Percentiles rank a stretch among this genome's conserved stretches.
Conservation (phyloP, 2,113 vertebrate species). For the Leiothrix lutea region DNA sequence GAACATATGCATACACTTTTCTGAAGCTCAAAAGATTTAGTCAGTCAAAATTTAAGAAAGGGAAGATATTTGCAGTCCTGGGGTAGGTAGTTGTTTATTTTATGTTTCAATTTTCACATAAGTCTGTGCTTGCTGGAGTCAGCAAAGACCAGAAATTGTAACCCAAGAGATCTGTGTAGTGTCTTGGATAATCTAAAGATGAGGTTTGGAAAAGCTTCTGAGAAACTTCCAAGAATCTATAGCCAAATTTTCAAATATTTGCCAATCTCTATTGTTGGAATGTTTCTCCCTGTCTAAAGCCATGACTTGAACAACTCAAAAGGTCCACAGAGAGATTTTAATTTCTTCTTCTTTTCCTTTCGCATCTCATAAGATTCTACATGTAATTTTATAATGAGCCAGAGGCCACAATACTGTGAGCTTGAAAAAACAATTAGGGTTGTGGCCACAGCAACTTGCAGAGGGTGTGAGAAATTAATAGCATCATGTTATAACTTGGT, state of each 20-base stretch:
- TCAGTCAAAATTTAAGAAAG: not conserved
- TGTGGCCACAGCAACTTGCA: conserved; percentile 20
- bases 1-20: conserved; percentile 4
- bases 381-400: conserved; percentile 20
- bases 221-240: conserved; percentile 30
- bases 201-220: conserved; percentile 48
- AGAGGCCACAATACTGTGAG: conserved; percentile 24
- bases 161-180: not conserved
- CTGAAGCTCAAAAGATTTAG: not conserved
- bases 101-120: not conserved
- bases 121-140: not conserved
- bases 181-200: conserved; percentile 39
- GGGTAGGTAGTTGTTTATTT: conserved; percentile 24
- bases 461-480: conserved; percentile 17
- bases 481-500: not conserved
- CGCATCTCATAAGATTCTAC: conserved; percentile 7
- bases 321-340: conserved; percentile 2
- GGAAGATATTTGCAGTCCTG: not conserved
- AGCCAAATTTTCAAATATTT: conserved; percentile 44
- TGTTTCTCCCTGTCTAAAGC: conserved; percentile 22
- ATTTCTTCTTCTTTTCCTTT: conserved; percentile 16
- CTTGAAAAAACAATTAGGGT: conserved; percentile 33
- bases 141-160: conserved; percentile 24
- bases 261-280: conserved; percentile 28
- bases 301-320: not conserved